Evolutionary conservation across 2,113 vertebrate genomes (phyloP).

Genomic region (Rhea americana): DNA sequence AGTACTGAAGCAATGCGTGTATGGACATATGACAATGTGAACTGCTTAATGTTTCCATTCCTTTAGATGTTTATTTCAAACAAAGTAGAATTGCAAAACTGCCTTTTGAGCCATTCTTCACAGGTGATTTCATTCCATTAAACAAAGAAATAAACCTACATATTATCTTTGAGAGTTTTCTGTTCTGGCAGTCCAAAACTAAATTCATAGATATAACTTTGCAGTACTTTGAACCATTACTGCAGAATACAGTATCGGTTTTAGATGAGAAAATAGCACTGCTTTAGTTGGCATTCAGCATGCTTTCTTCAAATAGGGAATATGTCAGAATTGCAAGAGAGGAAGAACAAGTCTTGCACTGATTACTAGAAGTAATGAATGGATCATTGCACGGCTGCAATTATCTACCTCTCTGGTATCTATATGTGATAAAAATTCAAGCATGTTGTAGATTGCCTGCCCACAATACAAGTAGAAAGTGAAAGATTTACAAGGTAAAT

Average conservation of each 20-base stretch:
- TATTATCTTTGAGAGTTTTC: not conserved
- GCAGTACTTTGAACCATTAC: not conserved
- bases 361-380: not conserved
- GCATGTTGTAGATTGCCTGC: not conserved
- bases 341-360: not conserved
- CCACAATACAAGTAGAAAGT: not conserved
- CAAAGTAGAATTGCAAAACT: not conserved
- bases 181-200: not conserved
- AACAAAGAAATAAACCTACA: not conserved
- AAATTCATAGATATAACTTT: not conserved
- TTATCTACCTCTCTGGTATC: not conserved
- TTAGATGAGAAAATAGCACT: not conserved
- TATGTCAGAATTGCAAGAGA: not conserved
- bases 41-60: not conserved
- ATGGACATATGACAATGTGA: not conserved
- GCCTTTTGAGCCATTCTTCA: not conserved
- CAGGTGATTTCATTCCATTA: not conserved
- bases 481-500: not conserved
- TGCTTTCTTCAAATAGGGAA: not conserved
- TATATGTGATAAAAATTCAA: not conserved
- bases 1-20: not conserved
- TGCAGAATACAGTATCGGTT: not conserved
- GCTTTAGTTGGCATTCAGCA: not conserved
- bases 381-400: not conserved
- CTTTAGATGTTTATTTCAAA: not conserved